Evolutionary conservation across 2,888 invertebrate species (phyloP).

Genomic region (Drosophila seclusa): DNA sequence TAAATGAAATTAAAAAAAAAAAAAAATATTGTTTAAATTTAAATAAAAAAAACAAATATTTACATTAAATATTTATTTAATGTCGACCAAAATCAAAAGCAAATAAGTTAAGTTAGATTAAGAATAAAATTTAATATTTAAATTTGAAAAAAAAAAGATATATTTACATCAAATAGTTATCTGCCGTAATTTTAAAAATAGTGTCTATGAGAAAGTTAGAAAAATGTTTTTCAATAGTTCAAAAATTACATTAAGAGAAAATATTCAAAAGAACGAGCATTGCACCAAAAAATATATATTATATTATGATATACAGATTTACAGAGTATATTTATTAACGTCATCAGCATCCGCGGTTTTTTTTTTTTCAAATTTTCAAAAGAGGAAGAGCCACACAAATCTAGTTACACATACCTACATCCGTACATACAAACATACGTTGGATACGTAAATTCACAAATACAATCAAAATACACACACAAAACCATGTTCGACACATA

Average conservation of each 20-base stretch:
- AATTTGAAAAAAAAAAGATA: not conserved
- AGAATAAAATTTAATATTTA: not conserved
- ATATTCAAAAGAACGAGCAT: not conserved
- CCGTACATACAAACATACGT: not conserved
- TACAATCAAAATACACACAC: conserved; percentile 32
- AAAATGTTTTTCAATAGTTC: not conserved
- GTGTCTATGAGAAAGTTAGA: not conserved
- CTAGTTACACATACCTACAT: conserved; percentile 15
- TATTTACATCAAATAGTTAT: not conserved
- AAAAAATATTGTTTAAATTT: too few relatives aligned
- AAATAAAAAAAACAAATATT: too few relatives aligned
- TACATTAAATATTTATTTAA: too few relatives aligned
- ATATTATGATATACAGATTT: conserved; percentile 2
- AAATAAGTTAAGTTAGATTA: too few relatives aligned
- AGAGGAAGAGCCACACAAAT: conserved; percentile 48
- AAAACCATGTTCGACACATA: conserved; percentile 17
- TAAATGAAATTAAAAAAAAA: not conserved
- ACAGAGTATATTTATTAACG: conserved; percentile 60
- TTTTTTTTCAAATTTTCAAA: conserved; percentile 58
- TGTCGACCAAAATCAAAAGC: too few relatives aligned
- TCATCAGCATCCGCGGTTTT: conserved; percentile 68
- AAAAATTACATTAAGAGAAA: not conserved
- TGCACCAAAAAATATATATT: conserved; percentile 2
- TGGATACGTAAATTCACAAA: conserved; percentile 52
- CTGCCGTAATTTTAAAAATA: not conserved